Evolutionary conservation across 2,113 vertebrate species (phyloP), one percentile per base, ranked within the genome.

Genomic region (Rhinopithecus roxellana): DNA sequence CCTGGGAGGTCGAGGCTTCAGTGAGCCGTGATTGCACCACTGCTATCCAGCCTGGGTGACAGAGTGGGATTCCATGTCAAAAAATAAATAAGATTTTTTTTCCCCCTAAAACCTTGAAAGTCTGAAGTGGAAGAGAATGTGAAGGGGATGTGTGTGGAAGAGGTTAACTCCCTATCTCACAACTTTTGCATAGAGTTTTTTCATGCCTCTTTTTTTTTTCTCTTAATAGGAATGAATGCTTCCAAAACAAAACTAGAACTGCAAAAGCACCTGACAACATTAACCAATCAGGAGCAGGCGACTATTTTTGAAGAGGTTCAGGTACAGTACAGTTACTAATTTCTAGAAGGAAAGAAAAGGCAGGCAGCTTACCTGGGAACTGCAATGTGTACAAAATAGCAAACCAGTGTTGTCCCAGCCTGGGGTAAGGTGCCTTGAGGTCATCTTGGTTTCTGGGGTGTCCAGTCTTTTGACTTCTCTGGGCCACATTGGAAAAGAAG

Each of bases 241-340:
- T 99, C 99, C 82, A 99, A 99, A 98, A 99, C 99, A 91, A 99
- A 99, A 98, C 97, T 99, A 98, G 99, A 99, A 97, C 99, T 99
- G 77, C 99, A 99, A 98, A 99, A 98, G 97, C 99, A 99, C 97
- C 97, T 99, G 97, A 99, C 99, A 50, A 99, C 98, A n/a, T 98
- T 99, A 98, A 99, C 99, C 91, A 99, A 99, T 96, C 97, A 99
- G 89, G 99, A 99, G 43, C 99, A 99, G 94, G 99, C 99, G 11
- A 99, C 98, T 40, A 96, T 99, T 96, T 99, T 99, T 98, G 99
- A 99, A 96, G 99, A 99, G 96, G 99, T 99, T 97, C 99, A 99
- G 99, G 99, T 99, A 99, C 89, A 27, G 67, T 93, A 13, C 52
- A 61, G 22, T 38, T 90, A 91, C 87, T 75, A 4, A 57, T 52